Percentiles rank a stretch among this genome's conserved stretches.
Conservation (phyloP, 2,888 invertebrate genomes). For the Hydriomena furcata region DNA sequence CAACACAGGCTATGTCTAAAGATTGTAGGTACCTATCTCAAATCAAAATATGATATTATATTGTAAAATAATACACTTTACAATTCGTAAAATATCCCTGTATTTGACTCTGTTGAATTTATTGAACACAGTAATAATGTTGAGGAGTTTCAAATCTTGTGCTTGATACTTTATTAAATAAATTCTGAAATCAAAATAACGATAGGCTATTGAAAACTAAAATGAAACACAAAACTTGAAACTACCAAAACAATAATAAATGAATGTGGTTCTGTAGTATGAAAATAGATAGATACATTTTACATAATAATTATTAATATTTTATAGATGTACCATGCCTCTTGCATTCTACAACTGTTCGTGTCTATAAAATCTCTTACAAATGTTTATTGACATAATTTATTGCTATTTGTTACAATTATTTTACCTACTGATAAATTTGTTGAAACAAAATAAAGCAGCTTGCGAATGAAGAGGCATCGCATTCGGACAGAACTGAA, state of each 20-base stretch:
- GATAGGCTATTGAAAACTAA: slow-evolving; percentile 5
- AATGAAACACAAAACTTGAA: slow-evolving; percentile 51
- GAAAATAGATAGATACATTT: slow-evolving; percentile 75
- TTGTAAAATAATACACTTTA: slow-evolving; percentile 60
- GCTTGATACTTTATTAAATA: too few relatives aligned
- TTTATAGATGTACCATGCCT: slow-evolving; percentile 58
- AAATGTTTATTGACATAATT: slow-evolving; percentile 33
- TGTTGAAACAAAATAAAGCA: slow-evolving; percentile 26
- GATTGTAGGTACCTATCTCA: slow-evolving; percentile 38
- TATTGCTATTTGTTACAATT: slow-evolving; percentile 35
- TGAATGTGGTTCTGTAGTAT: slow-evolving; percentile 66
- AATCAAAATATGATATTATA: slow-evolving; percentile 53
- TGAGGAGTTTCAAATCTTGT: slow-evolving; percentile 60
- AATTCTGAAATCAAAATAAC: too few relatives aligned
- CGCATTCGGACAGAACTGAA: slow-evolving; percentile 66
- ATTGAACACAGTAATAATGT: slow-evolving; percentile 72
- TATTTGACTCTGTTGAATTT: slow-evolving; percentile 80
- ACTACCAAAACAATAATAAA: slow-evolving; percentile 52
- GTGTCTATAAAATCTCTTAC: slow-evolving; percentile 33
- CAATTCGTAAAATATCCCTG: slow-evolving; percentile 80
- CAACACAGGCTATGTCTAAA: slow-evolving; percentile 39
- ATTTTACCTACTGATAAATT: slow-evolving; percentile 29
- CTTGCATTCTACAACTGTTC: slow-evolving; percentile 39
- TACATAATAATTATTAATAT: slow-evolving; percentile 53
- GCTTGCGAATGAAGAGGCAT: slow-evolving; percentile 54